phyloP scores from a whole-genome alignment of 2,113 vertebrate species.

The Megaceryle maxima region DNA sequence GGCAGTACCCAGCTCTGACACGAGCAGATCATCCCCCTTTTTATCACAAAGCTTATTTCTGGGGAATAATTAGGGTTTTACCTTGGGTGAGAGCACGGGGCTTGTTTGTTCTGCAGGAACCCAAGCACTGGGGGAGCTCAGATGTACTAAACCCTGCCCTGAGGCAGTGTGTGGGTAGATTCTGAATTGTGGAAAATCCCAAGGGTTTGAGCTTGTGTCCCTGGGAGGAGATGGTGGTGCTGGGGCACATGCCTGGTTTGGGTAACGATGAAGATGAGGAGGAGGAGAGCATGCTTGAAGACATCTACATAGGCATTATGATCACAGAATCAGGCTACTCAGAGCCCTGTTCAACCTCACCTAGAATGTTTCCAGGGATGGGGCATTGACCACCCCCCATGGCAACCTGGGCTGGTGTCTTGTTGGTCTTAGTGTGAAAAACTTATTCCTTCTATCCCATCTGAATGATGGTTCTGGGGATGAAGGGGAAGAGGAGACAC shows the following conservation, averaged over 20 bases:
- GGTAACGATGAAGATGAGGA: neutral
- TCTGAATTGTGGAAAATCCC: neutral
- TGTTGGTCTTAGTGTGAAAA: neutral
- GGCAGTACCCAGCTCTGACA: rapidly evolving
- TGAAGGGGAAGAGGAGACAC: neutral
- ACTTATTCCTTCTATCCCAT: neutral
- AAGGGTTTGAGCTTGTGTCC: neutral
- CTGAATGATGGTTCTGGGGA: neutral
- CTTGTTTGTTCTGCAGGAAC: neutral
- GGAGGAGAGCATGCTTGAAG: neutral
- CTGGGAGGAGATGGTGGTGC: neutral
- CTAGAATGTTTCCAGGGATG: neutral
- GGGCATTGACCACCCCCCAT: neutral
- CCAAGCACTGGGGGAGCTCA: neutral
- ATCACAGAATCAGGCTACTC: neutral
- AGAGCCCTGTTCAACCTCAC: neutral
- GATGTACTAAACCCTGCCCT: neutral
- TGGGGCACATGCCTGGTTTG: neutral
- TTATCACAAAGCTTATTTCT: rapidly evolving
- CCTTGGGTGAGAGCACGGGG: neutral
- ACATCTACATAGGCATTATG: neutral
- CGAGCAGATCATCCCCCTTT: rapidly evolving
- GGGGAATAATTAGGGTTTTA: neutral
- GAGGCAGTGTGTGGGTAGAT: neutral
- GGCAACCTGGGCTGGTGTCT: neutral